Conservation (phyloP, 2,113 vertebrate species). For the Speoplatyrhinus poulsoni region DNA sequence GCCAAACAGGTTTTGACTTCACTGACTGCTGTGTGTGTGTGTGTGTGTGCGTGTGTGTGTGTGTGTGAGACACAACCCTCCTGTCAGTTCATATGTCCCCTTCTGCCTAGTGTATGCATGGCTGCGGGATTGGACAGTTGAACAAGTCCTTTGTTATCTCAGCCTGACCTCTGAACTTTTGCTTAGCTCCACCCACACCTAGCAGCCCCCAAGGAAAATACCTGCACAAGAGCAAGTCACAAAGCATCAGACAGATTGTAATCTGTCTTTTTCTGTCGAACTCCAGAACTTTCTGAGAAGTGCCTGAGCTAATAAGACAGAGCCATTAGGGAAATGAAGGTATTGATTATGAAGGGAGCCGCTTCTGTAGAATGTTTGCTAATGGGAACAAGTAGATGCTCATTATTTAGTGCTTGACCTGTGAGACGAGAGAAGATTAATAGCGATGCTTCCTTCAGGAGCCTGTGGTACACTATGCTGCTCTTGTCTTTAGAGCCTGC, state of each 20-base stretch:
- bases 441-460: slow-evolving; percentile 26
- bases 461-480: background rate
- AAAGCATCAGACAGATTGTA: slow-evolving; percentile 40
- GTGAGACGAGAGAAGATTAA: slow-evolving; percentile 34
- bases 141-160: slow-evolving; percentile 30
- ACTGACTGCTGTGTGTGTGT: background rate
- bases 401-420: slow-evolving; percentile 47
- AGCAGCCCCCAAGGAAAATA: slow-evolving; percentile 47
- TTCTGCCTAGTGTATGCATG: slow-evolving; percentile 14
- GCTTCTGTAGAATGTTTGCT: slow-evolving; percentile 55
- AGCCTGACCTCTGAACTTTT: slow-evolving; percentile 40
- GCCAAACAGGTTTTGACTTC: slow-evolving; percentile 46
- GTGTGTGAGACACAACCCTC: background rate
- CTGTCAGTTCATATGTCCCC: background rate
- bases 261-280: slow-evolving; percentile 18
- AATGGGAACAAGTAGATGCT: slow-evolving; percentile 54
- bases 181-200: slow-evolving; percentile 28
- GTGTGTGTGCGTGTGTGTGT: background rate
- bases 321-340: slow-evolving; percentile 68
- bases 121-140: slow-evolving; percentile 6
- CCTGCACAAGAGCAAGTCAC: slow-evolving; percentile 31
- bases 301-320: slow-evolving; percentile 19
- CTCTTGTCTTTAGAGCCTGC: slow-evolving; percentile 17
- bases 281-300: slow-evolving; percentile 6
- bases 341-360: slow-evolving; percentile 60